Conservation (phyloP, 2,797 vertebrate species). For the Anniella stebbinsi region DNA sequence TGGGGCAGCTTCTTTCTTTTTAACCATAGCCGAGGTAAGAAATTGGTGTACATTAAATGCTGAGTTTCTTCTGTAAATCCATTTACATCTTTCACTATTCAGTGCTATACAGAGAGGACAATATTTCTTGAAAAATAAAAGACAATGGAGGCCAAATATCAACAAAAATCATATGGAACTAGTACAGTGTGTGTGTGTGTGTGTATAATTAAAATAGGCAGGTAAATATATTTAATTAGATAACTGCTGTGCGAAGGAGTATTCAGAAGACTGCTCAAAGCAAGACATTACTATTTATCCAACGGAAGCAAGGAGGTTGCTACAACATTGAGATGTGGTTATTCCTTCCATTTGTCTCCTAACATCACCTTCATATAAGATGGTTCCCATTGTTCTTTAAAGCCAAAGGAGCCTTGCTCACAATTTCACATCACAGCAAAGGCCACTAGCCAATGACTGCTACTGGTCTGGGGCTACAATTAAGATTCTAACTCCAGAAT, state of each 20-base stretch:
- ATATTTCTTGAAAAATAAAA: not conserved
- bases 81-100: not conserved
- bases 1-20: not conserved
- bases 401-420: not conserved
- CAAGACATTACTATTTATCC: not conserved
- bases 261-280: not conserved
- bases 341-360: not conserved
- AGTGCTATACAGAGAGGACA: not conserved
- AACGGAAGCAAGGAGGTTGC: not conserved
- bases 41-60: not conserved
- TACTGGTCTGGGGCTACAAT: not conserved
- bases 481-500: not conserved
- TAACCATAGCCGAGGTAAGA: not conserved
- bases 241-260: not conserved
- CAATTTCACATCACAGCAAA: not conserved
- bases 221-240: not conserved
- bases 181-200: too few species aligned
- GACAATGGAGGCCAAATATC: not conserved
- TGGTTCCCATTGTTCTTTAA: not conserved
- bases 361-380: not conserved
- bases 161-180: not conserved
- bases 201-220: not conserved
- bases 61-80: not conserved
- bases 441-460: not conserved
- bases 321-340: not conserved